These are phyloP conservation scores for Yponomeuta cagnagella DNA, from an alignment of 2,888 invertebrate species.

Conservation along the genomic window DNA sequence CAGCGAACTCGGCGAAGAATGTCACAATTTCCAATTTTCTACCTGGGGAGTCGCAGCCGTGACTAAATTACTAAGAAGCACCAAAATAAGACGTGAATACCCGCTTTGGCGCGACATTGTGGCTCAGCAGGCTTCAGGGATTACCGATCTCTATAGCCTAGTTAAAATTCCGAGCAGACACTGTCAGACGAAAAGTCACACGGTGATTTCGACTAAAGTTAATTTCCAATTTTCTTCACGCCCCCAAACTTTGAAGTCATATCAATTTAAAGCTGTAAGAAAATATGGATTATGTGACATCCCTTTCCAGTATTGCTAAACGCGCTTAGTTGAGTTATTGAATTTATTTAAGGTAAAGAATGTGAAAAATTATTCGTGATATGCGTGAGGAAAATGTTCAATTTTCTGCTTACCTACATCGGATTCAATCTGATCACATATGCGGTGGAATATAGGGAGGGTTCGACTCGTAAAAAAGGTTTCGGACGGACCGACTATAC, in stretches of 20 bases:
- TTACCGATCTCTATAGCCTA: conserved; percentile 65
- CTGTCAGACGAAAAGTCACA: conserved; percentile 55
- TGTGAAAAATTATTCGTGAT: conserved; percentile 14
- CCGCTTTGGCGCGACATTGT: conserved; percentile 60
- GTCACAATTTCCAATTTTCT: conserved; percentile 72
- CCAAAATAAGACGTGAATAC: conserved; percentile 67
- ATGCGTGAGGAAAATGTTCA: conserved; percentile 15
- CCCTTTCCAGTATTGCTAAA: background rate
- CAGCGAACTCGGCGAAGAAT: conserved; percentile 49
- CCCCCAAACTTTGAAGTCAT: conserved; percentile 38
- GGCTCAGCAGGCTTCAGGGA: conserved; percentile 55
- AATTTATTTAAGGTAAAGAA: background rate
- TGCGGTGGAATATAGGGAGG: conserved; percentile 22
- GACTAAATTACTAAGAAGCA: conserved; percentile 66
- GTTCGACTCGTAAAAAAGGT: conserved; percentile 25
- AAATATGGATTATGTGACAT: background rate
- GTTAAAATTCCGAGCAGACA: conserved; percentile 65
- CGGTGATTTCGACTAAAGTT: conserved; percentile 54
- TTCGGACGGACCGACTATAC: conserved; percentile 21
- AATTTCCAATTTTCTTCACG: conserved; percentile 56
- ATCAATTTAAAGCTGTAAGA: conserved; percentile 14
- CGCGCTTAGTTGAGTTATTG: background rate
- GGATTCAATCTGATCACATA: conserved; percentile 27
- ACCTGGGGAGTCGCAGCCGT: conserved; percentile 62
- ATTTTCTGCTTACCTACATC: conserved; percentile 25